Evolutionary conservation across 1,140 invertebrate species (phyloP).

Genomic region (Heliconius nattereri): DNA sequence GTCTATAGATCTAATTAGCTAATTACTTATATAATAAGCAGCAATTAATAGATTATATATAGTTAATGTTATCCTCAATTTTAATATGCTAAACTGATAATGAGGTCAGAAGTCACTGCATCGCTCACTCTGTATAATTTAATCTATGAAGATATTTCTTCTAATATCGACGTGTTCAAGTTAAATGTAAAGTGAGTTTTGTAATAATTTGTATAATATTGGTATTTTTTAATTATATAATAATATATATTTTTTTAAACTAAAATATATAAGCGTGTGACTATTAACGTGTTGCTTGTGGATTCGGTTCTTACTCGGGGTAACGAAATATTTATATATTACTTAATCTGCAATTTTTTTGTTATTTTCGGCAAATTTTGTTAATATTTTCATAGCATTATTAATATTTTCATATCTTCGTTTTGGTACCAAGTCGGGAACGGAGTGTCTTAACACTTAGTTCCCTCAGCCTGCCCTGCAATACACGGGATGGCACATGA

Average conservation of each 20-base stretch:
- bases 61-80: neutral
- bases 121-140: neutral
- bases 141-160: neutral
- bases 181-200: neutral
- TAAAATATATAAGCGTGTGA: neutral
- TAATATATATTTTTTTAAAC: neutral
- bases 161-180: neutral
- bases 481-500: too few species aligned
- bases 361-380: too few species aligned
- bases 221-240: neutral
- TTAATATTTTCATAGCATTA: too few species aligned
- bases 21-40: neutral
- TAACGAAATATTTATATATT: too few species aligned
- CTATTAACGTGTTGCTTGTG: too few species aligned
- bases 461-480: too few species aligned
- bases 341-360: too few species aligned
- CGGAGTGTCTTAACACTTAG: too few species aligned
- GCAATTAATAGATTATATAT: neutral
- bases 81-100: conserved; percentile 4
- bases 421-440: too few species aligned
- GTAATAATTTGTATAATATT: neutral
- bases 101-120: neutral
- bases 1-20: too few species aligned
- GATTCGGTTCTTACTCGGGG: too few species aligned
- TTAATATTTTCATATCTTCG: too few species aligned